Evolutionary conservation across 2,113 vertebrate genomes (phyloP).

Genomic region (Plecotus auritus): DNA sequence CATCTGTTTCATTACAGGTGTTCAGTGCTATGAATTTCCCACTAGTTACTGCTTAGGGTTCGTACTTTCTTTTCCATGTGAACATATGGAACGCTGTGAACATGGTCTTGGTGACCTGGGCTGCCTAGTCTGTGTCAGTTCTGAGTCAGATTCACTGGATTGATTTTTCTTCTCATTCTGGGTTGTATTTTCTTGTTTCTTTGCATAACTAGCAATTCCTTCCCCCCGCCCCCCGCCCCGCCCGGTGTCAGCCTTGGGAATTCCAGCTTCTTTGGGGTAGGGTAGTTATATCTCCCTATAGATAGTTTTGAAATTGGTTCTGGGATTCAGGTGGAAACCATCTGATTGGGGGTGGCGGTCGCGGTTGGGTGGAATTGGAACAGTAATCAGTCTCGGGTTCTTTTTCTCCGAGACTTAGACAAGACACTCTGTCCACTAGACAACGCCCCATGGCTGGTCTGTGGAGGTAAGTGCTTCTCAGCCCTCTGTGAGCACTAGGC

Average conservation of each 20-base stretch:
- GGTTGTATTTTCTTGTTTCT: background rate
- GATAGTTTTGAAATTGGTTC: background rate
- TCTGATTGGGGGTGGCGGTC: background rate
- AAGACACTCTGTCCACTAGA: background rate
- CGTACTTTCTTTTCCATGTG: background rate
- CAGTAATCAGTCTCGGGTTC: background rate
- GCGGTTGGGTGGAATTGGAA: background rate
- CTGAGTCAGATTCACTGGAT: background rate
- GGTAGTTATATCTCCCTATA: background rate
- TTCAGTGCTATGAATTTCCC: background rate
- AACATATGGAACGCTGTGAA: background rate
- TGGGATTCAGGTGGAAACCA: background rate
- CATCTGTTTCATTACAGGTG: background rate
- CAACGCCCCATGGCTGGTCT: rapidly evolving
- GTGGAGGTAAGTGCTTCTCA: background rate
- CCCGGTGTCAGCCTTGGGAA: background rate
- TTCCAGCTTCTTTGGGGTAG: background rate
- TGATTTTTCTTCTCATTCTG: background rate
- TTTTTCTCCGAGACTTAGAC: background rate
- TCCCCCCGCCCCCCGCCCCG: background rate
- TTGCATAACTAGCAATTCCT: background rate
- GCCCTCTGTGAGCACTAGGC: background rate
- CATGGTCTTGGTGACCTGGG: background rate
- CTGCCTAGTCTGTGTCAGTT: background rate
- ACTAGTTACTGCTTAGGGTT: background rate